These are phyloP conservation scores for Drosophila arizonae DNA, from an alignment of 1,140 invertebrate species.

Conservation along the genomic window DNA sequence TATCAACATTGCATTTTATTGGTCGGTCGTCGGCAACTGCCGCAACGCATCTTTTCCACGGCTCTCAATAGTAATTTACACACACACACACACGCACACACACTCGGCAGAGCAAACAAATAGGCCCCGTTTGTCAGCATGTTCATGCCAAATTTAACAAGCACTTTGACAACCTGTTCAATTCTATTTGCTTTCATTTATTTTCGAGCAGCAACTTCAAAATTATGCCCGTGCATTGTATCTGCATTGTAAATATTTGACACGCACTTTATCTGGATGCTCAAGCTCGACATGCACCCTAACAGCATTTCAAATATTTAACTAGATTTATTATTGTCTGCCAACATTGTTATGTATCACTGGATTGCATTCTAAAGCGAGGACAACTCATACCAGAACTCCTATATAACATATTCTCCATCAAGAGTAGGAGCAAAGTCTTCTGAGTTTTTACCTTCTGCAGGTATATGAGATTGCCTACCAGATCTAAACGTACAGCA, in stretches of 20 bases:
- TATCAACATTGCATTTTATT: constrained; percentile 78
- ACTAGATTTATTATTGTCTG: too few species aligned
- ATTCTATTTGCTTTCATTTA: background rate
- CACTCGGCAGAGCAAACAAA: background rate
- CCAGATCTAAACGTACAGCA: too few species aligned
- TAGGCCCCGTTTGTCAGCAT: background rate
- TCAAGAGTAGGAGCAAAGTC: too few species aligned
- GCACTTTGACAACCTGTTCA: constrained; percentile 6
- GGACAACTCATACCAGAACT: too few species aligned
- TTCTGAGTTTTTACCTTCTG: too few species aligned
- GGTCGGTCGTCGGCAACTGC: constrained; percentile 48
- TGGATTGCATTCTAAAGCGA: too few species aligned
- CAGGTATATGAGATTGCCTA: too few species aligned
- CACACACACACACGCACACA: background rate
- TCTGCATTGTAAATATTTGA: background rate
- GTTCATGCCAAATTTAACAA: constrained; percentile 10
- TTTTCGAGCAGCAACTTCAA: background rate
- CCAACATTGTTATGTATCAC: too few species aligned
- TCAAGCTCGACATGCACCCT: too few species aligned
- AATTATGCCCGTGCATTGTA: background rate
- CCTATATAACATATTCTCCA: too few species aligned
- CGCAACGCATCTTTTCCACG: constrained; percentile 47
- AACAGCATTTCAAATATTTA: too few species aligned
- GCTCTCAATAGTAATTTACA: constrained; percentile 5
- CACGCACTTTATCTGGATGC: background rate